These are phyloP conservation scores for Chrysina gloriosa DNA, from an alignment of 2,888 invertebrate genomes.

Conservation along the genomic window DNA sequence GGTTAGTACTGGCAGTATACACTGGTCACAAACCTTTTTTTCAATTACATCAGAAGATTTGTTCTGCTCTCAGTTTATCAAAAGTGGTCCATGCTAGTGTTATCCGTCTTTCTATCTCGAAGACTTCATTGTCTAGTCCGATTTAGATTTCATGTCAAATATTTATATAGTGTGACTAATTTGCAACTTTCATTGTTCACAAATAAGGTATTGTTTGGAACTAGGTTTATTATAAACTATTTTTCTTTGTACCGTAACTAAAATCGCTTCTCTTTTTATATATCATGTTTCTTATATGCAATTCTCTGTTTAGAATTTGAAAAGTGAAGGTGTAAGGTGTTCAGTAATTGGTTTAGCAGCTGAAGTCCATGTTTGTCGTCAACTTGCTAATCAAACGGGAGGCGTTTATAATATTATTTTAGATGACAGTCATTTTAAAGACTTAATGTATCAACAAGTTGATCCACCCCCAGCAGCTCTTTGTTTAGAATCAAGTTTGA, in stretches of 20 bases:
- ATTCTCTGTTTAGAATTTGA: slow-evolving; percentile 70
- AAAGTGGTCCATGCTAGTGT: no score
- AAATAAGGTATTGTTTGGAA: no score
- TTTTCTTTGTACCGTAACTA: background rate
- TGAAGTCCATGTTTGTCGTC: slow-evolving; percentile 91
- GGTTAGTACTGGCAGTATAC: no score
- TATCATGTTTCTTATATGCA: slow-evolving; percentile 2
- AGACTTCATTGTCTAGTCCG: no score
- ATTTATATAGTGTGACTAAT: no score
- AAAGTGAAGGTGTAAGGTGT: slow-evolving; percentile 86
- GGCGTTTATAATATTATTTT: slow-evolving; percentile 90
- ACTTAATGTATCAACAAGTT: slow-evolving; percentile 74
- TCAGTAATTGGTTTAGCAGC: slow-evolving; percentile 96
- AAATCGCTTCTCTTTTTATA: slow-evolving; percentile 6
- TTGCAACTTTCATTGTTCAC: no score
- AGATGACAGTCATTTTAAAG: slow-evolving; percentile 82
- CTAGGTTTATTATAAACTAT: no score
- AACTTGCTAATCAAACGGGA: slow-evolving; percentile 86
- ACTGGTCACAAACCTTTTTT: no score
- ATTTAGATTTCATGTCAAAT: no score
- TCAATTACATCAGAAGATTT: no score
- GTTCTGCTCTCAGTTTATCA: no score
- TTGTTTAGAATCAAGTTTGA: slow-evolving; percentile 79
- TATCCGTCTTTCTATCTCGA: no score
- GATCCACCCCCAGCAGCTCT: slow-evolving; percentile 81